Base-by-base conservation (phyloP, 2,113 vertebrate species). In the Toxotes jaculatrix region DNA sequence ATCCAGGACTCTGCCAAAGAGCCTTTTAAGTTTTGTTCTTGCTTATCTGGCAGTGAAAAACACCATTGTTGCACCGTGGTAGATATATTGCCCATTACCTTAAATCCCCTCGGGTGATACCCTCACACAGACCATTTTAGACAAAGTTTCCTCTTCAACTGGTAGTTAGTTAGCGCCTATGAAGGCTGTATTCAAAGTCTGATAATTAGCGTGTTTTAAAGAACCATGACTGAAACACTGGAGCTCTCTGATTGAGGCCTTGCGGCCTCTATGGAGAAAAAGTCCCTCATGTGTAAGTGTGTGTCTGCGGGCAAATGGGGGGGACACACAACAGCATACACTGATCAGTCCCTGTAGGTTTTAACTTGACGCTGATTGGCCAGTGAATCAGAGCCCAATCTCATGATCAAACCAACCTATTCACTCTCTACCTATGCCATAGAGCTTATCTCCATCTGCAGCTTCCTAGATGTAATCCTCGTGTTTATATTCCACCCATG, bases 21-120 rank as follows among this genome's bases (percentile, higher is more conserved):
- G 60, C 75, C n/a, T 74, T 40, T 55, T 68, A 17, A 23, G 43
- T 84, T 53, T 70, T 63, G n/a, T 76, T 72, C 56, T 21, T 42
- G 57, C 34, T 74, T 17, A 5, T 81, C 43, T 51, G 16, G 60
- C 56, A 63, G 40, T 51, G 13, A n/a, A 23, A 57, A 71, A 70
- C 64, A 32, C 60, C 70, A 1, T 56, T 82, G 65, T 87, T 51
- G 0, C 59, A 19, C 73, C 53, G 10, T 8, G 10, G 66, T 67
- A 42, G 74, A 77, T 72, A 3, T 55, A 67, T 65, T 11, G 55
- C 9, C 55, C 69, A 32, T 75, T 63, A 55, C 19, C 31, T 5
- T 55, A 36, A 49, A 77, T 57, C n/a, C 53, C 56, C 14, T 6
- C 1, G 32, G 62, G 27, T 34, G 17, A 32, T 17, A 8, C 51